phyloP scores from a whole-genome alignment of 2,113 vertebrate species.

The Nesospiza acunhae region DNA sequence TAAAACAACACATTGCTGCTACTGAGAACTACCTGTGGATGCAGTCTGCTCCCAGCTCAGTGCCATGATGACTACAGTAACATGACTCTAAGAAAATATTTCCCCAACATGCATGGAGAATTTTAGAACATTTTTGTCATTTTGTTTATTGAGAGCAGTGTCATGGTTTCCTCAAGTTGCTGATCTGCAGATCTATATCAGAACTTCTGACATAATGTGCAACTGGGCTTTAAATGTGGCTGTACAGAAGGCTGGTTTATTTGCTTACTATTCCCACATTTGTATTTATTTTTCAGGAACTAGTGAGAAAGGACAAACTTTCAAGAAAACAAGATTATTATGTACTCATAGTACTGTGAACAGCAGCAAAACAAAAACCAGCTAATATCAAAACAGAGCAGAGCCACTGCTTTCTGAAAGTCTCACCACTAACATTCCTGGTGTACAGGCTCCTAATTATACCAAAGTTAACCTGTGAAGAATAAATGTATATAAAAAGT shows the following conservation, averaged over 20 bases:
- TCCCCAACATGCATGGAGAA: neutral
- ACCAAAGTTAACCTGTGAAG: neutral
- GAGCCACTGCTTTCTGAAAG: neutral
- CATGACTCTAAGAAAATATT: neutral
- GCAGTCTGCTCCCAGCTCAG: neutral
- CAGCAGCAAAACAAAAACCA: neutral
- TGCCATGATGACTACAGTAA: neutral
- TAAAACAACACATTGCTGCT: neutral
- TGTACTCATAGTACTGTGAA: neutral
- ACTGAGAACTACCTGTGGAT: neutral
- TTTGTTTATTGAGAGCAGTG: neutral
- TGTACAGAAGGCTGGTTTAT: neutral
- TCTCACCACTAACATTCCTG: neutral
- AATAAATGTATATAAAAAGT: neutral
- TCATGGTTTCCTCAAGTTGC: neutral
- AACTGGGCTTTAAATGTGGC: neutral
- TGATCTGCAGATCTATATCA: neutral
- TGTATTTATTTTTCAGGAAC: neutral
- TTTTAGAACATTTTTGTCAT: neutral
- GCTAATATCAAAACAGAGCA: neutral
- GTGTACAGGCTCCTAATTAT: neutral
- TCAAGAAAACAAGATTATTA: neutral
- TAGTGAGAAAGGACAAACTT: neutral
- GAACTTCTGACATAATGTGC: neutral
- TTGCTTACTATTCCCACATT: neutral